Evolutionary conservation across 2,113 vertebrate species (phyloP), one percentile per base, ranked within the genome.

Genomic region (Alethe diademata): DNA sequence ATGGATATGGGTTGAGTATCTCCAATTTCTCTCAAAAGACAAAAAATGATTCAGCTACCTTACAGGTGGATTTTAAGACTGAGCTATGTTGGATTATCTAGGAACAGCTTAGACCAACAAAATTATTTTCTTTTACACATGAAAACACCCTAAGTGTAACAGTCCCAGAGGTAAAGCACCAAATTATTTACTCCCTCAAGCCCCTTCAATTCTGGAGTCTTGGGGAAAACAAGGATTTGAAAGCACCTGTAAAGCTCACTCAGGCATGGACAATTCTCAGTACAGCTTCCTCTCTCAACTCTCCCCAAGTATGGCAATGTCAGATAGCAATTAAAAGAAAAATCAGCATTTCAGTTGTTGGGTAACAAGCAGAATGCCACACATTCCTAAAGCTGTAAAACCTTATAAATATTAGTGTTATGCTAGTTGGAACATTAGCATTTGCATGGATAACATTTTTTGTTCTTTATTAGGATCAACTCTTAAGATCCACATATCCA

Each of bases 401-500:
- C 15, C 72, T 80, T 90, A 65, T 17, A 86, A 91, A 78, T 45
- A 66, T 54, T 78, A 89, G 87, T 69, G 62, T 92, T 82, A 24
- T 9, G 36, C 45, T 61, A 90, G 14, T 2, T 29, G 53, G 61
- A 88, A 92, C 51, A 75, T 79, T 17, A 38, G 40, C 65, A 92
- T 57, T 79, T 67, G 72, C 85, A 88, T 6, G 57, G 90, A 61
- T 57, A 70, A 40, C 40, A 12, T 47, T 81, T n/a, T 90, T 69
- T 89, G 47, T 51, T 70, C 90, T 95, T 92, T 91, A 70, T 73
- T 73, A 74, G 88, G 71, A 94, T 75, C 91, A 80, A 57, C 76
- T 90, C 78, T 86, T 79, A 78, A 69, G 42, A 78, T 36, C 38
- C 42, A 88, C 28, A 24, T 19, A 66, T 60, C 65, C 33, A 17